Conservation (phyloP, 2,888 invertebrate genomes). For the Volucella zonaria region DNA sequence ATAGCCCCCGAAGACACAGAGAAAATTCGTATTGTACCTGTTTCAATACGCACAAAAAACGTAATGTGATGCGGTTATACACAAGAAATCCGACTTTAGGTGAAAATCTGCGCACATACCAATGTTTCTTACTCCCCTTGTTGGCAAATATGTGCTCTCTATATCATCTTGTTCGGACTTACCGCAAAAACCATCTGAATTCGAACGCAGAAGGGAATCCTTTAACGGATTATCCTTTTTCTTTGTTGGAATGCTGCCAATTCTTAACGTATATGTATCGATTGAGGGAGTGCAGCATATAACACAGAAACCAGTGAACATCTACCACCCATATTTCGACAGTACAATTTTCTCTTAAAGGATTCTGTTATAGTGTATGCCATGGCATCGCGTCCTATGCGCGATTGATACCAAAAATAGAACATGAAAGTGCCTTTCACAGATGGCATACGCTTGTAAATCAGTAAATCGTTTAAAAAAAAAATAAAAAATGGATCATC, state of each 20-base stretch:
- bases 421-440: constrained; percentile 52
- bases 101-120: constrained; percentile 70
- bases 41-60: constrained; percentile 51
- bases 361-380: constrained; percentile 14
- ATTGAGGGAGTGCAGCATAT: constrained; percentile 58
- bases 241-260: constrained; percentile 70
- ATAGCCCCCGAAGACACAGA: constrained; percentile 34
- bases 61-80: constrained; percentile 65
- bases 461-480: constrained; percentile 51
- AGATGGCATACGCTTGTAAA: constrained; percentile 58
- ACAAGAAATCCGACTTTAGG: constrained; percentile 68
- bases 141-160: constrained; percentile 32
- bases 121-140: constrained; percentile 17
- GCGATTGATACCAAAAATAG: constrained; percentile 21
- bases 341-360: constrained; percentile 3
- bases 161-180: constrained; percentile 42
- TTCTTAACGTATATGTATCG: constrained; percentile 25
- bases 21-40: not conserved
- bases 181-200: constrained; percentile 58
- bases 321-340: not conserved
- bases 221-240: constrained; percentile 67
- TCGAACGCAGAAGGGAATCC: constrained; percentile 57
- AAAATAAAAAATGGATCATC: constrained; percentile 25
- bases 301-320: too few relatives aligned
- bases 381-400: not conserved